Evolutionary conservation across 2,797 vertebrate genomes (phyloP).

Genomic region (Anolis apletophallus): DNA sequence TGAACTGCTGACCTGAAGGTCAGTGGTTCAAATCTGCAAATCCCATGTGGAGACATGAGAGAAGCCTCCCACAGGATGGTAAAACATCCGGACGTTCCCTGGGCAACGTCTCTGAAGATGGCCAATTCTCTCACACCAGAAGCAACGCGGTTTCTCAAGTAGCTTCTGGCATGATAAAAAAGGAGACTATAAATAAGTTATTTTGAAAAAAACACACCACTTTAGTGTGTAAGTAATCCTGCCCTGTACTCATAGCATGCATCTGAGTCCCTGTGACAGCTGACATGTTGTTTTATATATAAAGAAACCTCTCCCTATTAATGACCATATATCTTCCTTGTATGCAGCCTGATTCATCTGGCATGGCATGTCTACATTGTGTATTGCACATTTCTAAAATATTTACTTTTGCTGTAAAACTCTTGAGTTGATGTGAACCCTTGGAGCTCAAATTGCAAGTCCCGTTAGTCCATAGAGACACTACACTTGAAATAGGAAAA

Average conservation of each 20-base stretch:
- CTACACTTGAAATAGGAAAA: constrained; percentile 27
- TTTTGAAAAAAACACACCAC: too few species aligned
- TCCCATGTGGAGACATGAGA: too few species aligned
- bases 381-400: constrained; percentile 40
- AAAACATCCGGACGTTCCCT: too few species aligned
- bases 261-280: neutral
- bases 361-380: constrained; percentile 59
- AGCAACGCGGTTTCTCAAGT: too few species aligned
- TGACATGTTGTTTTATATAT: neutral
- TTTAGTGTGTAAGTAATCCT: neutral
- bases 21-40: too few species aligned
- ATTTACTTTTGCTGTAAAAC: constrained; percentile 17
- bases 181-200: neutral
- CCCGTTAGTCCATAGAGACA: constrained; percentile 16
- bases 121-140: too few species aligned
- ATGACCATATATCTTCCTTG: constrained; percentile 22
- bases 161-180: too few species aligned
- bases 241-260: neutral
- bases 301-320: neutral
- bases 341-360: constrained; percentile 54
- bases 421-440: constrained; percentile 31
- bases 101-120: too few species aligned
- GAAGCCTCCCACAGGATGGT: too few species aligned
- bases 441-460: constrained; percentile 37
- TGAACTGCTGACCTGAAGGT: too few species aligned